Base-by-base conservation (phyloP, 2,113 vertebrate genomes). In the Machaerirhynchus nigripectus region DNA sequence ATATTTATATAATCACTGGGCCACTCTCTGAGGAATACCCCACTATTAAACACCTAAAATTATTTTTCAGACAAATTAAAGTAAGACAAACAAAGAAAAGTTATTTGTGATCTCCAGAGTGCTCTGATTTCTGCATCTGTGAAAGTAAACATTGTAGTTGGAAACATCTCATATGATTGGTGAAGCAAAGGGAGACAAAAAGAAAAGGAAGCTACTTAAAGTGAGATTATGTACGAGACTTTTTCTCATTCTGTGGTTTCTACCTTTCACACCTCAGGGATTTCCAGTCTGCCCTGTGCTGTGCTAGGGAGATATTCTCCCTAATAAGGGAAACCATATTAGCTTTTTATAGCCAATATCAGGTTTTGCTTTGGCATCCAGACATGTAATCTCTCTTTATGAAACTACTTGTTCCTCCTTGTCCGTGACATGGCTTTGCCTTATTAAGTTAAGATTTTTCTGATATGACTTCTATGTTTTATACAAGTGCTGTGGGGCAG, bases 111-210 rank as follows among this genome's bases (percentile, higher is more conserved):
- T 27, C 26, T 81, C 50, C 26, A 31, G 47, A 63, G 31, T 1
- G 1, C 33, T 78, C 59, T n/a, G 24, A 65, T 74, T 87, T 89
- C 56, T 61, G 10, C 18, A 65, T 69, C 49, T 13, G 46, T 61
- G 17, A 31, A 91, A 81, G 18, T 44, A 77, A 91, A 47, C 30
- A 33, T 61, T 6, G 4, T 18, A 84, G 16, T 15, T 89, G 61
- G 52, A 81, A 90, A 56, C 1, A 3, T 55, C 30, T 50, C 23
- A 35, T 0, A 0, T n/a, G 65, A 40, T 15, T 21, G 1, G 11
- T 42, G 40, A 88, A 90, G 28, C 57, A 79, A 64, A 80, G 13
- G 7, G 56, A 92, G 35, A 57, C 0, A 6, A 56, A 92, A 83
- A 5, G 15, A 65, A 84, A 65, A 74, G 18, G 28, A 84, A 84